phyloP scores from a whole-genome alignment of 2,113 vertebrate species.

The Carassius gibelio region DNA sequence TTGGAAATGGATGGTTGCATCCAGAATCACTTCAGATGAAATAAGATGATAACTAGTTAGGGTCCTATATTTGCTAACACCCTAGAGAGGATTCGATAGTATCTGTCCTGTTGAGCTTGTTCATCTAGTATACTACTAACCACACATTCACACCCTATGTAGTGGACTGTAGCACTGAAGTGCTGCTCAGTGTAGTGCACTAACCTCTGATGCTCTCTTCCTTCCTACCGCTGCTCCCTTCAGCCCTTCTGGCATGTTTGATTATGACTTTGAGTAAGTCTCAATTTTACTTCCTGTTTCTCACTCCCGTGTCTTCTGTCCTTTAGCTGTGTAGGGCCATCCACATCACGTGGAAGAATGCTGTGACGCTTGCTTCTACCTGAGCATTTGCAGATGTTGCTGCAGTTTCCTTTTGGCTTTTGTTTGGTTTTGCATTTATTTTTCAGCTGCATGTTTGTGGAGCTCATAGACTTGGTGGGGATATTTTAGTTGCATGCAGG shows the following conservation, averaged over 20 bases:
- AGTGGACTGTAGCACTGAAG: background rate
- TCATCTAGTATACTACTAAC: background rate
- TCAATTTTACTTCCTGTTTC: slow-evolving; percentile 86
- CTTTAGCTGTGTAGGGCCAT: slow-evolving; percentile 20
- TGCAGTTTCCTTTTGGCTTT: slow-evolving; percentile 7
- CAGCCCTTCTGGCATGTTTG: slow-evolving; percentile 99
- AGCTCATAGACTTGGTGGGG: background rate
- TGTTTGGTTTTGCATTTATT: background rate
- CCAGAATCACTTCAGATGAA: background rate
- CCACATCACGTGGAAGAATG: background rate
- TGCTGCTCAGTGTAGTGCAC: slow-evolving; percentile 71
- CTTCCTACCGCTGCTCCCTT: slow-evolving; percentile 87
- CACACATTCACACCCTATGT: background rate
- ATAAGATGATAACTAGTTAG: background rate
- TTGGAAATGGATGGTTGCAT: background rate
- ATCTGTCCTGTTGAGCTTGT: background rate
- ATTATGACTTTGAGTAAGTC: slow-evolving; percentile 99
- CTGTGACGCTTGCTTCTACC: slow-evolving; percentile 17
- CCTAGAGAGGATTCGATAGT: background rate
- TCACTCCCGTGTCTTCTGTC: slow-evolving; percentile 45
- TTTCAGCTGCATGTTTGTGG: slow-evolving; percentile 39
- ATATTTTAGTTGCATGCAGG: background rate
- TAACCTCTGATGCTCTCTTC: slow-evolving; percentile 97
- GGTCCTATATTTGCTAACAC: background rate
- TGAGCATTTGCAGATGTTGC: background rate